A percentile compares a stretch with the other conserved stretches of the same genome.
Evolutionary conservation across 1,140 invertebrate genomes (phyloP).

Genomic region (Leptinotarsa defecta): DNA sequence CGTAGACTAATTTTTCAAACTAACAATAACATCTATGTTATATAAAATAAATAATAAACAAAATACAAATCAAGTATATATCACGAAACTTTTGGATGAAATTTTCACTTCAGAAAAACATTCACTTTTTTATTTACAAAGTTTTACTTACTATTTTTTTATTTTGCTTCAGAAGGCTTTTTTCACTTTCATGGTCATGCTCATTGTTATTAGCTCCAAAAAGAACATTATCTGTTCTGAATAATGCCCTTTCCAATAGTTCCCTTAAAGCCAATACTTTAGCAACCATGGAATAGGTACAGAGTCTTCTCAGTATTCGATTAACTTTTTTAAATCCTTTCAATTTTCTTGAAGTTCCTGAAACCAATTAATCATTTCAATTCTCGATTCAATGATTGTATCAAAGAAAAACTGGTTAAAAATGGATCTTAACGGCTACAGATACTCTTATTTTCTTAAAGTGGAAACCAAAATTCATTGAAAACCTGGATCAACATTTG

Average conservation of each 20-base stretch:
- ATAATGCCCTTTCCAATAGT: slow-evolving; percentile 71
- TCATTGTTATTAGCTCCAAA: slow-evolving; percentile 67
- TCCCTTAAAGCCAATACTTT: slow-evolving; percentile 73
- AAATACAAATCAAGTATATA: no score
- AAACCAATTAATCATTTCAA: slow-evolving; percentile 5
- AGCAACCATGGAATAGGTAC: slow-evolving; percentile 67
- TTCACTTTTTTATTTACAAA: not conserved
- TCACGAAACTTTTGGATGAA: no score
- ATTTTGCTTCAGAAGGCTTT: slow-evolving; percentile 61
- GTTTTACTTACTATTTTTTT: slow-evolving; percentile 52
- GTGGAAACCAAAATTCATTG: no score
- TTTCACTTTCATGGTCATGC: slow-evolving; percentile 57
- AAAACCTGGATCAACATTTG: no score
- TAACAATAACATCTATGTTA: no score
- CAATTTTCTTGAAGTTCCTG: slow-evolving; percentile 58
- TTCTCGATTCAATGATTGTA: not conserved
- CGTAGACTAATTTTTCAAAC: no score
- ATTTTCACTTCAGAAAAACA: not conserved
- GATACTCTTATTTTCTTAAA: no score
- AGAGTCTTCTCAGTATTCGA: slow-evolving; percentile 66
- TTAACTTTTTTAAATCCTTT: slow-evolving; percentile 67
- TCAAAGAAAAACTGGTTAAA: slow-evolving; percentile 10
- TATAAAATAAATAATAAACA: not conserved
- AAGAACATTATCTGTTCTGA: slow-evolving; percentile 62
- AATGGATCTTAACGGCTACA: no score